Percentiles rank a stretch among this genome's conserved stretches.
phyloP scores from a whole-genome alignment of 2,797 vertebrate genomes.

The Acipenser ruthenus region DNA sequence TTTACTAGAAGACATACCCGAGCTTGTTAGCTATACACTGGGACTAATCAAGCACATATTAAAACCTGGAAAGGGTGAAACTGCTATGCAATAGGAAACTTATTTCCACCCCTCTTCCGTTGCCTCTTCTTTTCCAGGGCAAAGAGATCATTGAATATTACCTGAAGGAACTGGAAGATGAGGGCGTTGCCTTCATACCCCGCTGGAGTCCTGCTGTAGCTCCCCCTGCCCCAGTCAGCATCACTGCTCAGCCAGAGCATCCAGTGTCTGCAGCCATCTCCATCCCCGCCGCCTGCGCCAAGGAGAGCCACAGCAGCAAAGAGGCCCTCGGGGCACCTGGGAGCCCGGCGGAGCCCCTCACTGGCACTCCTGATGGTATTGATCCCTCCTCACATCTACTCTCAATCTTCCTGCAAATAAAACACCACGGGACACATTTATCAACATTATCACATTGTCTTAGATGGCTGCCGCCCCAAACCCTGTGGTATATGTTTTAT shows the following conservation, averaged over 20 bases:
- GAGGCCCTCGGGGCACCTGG: constrained; percentile 47
- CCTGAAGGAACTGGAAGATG: constrained; percentile 76
- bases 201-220: constrained; percentile 64
- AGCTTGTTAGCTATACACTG: background rate
- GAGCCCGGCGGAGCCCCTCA: constrained; percentile 46
- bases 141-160: constrained; percentile 93
- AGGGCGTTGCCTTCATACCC: constrained; percentile 74
- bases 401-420: too few species aligned
- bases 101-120: background rate
- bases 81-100: too few species aligned
- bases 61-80: too few species aligned
- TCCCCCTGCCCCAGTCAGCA: constrained; percentile 18
- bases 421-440: too few species aligned
- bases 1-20: background rate
- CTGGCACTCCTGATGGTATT: constrained; percentile 71
- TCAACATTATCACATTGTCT: constrained; percentile 22
- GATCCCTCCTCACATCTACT: constrained; percentile 20
- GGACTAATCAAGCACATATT: background rate
- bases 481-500: constrained; percentile 11
- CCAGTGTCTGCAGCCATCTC: constrained; percentile 37
- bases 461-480: too few species aligned
- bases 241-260: constrained; percentile 24
- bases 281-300: constrained; percentile 39
- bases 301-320: constrained; percentile 42
- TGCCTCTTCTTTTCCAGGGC: constrained; percentile 54